Conservation (phyloP, 2,888 invertebrate species). For the Stenurella melanura region DNA sequence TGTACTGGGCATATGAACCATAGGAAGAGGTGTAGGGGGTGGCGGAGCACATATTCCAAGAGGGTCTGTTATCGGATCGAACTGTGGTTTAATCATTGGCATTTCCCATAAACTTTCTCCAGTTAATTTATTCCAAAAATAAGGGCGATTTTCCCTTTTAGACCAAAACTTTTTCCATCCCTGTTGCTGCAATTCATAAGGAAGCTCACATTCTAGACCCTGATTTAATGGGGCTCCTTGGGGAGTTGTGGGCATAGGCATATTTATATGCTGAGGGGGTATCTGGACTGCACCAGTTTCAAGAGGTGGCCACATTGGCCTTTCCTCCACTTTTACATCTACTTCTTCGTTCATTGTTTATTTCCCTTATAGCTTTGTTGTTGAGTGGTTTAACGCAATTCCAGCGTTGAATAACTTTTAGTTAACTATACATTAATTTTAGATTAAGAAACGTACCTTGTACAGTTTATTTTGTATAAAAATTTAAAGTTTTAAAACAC, state of each 20-base stretch:
- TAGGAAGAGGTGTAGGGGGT: conserved; percentile 49
- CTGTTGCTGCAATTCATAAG: conserved; percentile 84
- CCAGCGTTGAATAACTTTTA: conserved; percentile 29
- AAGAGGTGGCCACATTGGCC: conserved; percentile 69
- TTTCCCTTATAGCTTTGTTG: conserved; percentile 51
- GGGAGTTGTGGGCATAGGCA: conserved; percentile 78
- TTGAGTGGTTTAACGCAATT: conserved; percentile 59
- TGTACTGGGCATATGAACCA: conserved; percentile 61
- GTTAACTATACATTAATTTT: conserved; percentile 8
- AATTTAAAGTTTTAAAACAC: conserved; percentile 55
- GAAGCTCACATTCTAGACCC: conserved; percentile 75
- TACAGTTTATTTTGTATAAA: conserved; percentile 34
- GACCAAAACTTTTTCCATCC: conserved; percentile 99
- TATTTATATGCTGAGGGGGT: conserved; percentile 68
- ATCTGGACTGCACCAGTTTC: conserved; percentile 65
- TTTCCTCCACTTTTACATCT: conserved; percentile 68
- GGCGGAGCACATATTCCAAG: conserved; percentile 61
- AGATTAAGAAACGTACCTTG: conserved; percentile 29
- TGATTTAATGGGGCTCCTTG: conserved; percentile 75
- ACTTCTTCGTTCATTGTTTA: conserved; percentile 72
- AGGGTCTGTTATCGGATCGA: conserved; percentile 86
- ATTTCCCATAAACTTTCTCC: conserved; percentile 98
- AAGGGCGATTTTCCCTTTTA: conserved; percentile 93
- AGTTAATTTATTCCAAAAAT: conserved; percentile 97
- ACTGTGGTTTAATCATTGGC: conserved; percentile 87